These are phyloP conservation scores for Petrosia ficiformis DNA, from an alignment of 37 sponge, comb jelly and placozoan genomes.

Conservation along the genomic window DNA sequence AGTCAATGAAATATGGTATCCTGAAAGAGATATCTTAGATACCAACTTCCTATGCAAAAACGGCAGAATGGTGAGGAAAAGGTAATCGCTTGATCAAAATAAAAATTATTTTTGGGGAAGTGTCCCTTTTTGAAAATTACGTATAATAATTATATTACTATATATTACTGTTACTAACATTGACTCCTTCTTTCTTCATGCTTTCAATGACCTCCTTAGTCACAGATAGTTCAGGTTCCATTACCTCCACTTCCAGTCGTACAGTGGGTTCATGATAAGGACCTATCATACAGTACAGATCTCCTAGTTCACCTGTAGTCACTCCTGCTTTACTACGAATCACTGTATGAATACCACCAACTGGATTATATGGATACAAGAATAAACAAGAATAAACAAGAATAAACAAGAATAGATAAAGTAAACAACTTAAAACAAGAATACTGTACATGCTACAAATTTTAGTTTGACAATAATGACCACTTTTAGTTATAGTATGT, in stretches of 20 bases:
- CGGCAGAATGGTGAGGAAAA: too few species aligned
- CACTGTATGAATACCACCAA: constrained; percentile 98
- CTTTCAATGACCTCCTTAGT: constrained; percentile 67
- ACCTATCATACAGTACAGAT: constrained; percentile 92
- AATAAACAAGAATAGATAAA: background rate
- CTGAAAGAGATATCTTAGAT: too few species aligned
- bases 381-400: background rate
- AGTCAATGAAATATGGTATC: too few species aligned
- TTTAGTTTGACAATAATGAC: too few species aligned
- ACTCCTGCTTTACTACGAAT: constrained; percentile 92
- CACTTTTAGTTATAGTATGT: too few species aligned
- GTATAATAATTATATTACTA: background rate
- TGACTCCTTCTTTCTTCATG: constrained; percentile 77
- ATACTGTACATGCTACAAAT: too few species aligned
- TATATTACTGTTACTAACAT: constrained; percentile 41
- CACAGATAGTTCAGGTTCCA: constrained; percentile 76
- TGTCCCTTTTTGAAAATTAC: too few species aligned
- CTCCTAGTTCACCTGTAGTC: constrained; percentile 85
- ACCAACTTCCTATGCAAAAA: too few species aligned
- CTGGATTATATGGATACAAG: constrained; percentile 27
- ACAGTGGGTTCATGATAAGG: constrained; percentile 84
- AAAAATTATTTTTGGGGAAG: background rate
- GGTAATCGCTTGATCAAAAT: background rate
- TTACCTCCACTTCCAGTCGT: constrained; percentile 86
- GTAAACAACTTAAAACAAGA: too few species aligned